phyloP scores from a whole-genome alignment of 2,113 vertebrate species.

The Gallinago jamesoni region DNA sequence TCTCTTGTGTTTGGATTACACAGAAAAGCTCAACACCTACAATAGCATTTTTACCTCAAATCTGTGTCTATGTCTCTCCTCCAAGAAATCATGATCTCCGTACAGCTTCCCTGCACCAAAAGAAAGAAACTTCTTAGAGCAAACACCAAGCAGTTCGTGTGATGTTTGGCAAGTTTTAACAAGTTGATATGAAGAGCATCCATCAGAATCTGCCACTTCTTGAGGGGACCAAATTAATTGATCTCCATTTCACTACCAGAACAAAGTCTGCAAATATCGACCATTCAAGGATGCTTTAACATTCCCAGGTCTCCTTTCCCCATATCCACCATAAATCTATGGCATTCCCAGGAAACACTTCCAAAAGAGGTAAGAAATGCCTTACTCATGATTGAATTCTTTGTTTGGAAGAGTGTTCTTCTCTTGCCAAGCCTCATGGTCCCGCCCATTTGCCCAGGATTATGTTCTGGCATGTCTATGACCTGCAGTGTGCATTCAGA shows the following conservation, averaged over 20 bases:
- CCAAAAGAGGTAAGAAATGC: not conserved
- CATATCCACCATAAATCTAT: accelerated
- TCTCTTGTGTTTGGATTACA: not conserved
- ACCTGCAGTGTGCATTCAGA: constrained; percentile 75
- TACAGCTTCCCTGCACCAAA: constrained; percentile 85
- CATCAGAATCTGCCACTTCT: not conserved
- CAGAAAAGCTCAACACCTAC: not conserved
- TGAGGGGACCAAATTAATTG: not conserved
- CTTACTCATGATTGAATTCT: constrained; percentile 89
- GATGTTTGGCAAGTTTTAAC: not conserved
- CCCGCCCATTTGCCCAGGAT: constrained; percentile 95
- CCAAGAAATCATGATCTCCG: constrained; percentile 86
- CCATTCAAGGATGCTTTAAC: not conserved
- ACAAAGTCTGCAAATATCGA: not conserved
- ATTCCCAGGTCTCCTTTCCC: not conserved
- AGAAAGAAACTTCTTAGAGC: not conserved
- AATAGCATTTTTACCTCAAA: constrained; percentile 83
- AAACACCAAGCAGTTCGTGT: not conserved
- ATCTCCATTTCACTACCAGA: not conserved
- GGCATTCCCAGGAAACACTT: not conserved
- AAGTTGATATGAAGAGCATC: not conserved
- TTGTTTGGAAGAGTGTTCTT: constrained; percentile 90
- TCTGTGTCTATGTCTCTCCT: constrained; percentile 93
- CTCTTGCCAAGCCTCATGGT: constrained; percentile 98
- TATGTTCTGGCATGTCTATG: constrained; percentile 98